Evolutionary conservation across 2,797 vertebrate species (phyloP), one percentile per base, ranked within the genome.

Genomic region (Thunnus albacares): DNA sequence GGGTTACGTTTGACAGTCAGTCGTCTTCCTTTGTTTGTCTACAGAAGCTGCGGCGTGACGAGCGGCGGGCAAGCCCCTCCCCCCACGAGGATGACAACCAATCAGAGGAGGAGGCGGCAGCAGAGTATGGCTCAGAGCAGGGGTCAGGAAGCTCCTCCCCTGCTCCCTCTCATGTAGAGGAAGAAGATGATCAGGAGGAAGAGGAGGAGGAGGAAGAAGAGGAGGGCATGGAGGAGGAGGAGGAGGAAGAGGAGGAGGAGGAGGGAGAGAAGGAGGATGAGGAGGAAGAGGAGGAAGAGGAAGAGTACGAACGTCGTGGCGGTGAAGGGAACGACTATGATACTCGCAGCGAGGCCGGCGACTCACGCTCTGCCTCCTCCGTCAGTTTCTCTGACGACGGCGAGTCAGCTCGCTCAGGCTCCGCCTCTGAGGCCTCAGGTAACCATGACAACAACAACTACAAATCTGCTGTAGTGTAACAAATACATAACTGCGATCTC

Each of bases 311-410:
- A 87, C 96, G 97, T 26, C 96, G 97, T n/a, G 97, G 94, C 35
- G 97, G 87, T 0, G 95, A 95, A 8, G 92, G 90, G 1, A 95
- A 99, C 20, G 98, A 99, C 91, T 99, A 99, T 12, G 98, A 99
- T 81, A 99, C 98, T 0, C 95, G 97, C 72, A 99, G 98, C 20
- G 98, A 99, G 90, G 98, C 98, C 45, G 99, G 98, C 0, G 98
- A 99, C 90, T 99, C 98, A 0, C 97, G 96, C 51, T 99, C 98
- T 0, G 97, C 97, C 69, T 98, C 98, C 71, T 98, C 98, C 0
- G 96, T 97, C 65, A 98, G 97, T 62, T 99, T 99, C 92, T 97
- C 97, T 13, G 97, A 98, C 4, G 97, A 98, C 9, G 97, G 97
- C 1, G 95, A 96, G 38, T 98, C 98, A 1, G 96, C 97, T 43